Evolutionary conservation across 2,113 vertebrate genomes (phyloP).

Genomic region (cattle (Bos taurus)): DNA sequence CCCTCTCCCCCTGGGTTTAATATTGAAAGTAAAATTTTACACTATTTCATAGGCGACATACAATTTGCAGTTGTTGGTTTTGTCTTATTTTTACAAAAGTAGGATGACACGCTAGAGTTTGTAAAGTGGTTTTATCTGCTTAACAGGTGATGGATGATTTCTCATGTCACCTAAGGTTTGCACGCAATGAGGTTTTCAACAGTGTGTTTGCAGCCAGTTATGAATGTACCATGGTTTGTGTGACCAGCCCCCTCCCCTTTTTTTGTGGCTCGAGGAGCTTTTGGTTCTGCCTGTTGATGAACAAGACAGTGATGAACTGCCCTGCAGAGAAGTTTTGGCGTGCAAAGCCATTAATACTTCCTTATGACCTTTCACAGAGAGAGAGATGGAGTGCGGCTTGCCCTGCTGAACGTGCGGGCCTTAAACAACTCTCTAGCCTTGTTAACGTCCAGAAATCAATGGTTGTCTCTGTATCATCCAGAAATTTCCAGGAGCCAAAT

Average conservation of each 20-base stretch:
- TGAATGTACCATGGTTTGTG: fast-evolving
- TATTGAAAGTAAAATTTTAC: background rate
- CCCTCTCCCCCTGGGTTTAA: background rate
- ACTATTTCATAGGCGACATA: background rate
- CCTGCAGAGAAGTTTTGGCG: background rate
- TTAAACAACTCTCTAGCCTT: background rate
- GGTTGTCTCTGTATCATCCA: background rate
- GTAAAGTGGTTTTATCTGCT: background rate
- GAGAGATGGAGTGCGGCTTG: background rate
- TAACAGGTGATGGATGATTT: background rate
- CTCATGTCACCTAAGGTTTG: background rate
- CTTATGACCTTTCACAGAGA: background rate
- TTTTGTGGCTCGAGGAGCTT: background rate
- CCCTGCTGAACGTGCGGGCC: background rate
- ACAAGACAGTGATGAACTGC: background rate
- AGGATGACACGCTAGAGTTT: background rate
- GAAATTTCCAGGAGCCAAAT: background rate
- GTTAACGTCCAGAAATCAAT: background rate
- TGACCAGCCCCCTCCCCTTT: background rate
- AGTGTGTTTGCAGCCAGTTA: background rate
- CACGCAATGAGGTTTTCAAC: background rate
- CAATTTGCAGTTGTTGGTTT: background rate
- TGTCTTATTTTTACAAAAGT: background rate
- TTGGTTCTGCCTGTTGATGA: background rate
- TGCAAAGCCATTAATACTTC: background rate